Base-by-base conservation (phyloP, 1,140 invertebrate genomes). In the Batillaria attramentaria region DNA sequence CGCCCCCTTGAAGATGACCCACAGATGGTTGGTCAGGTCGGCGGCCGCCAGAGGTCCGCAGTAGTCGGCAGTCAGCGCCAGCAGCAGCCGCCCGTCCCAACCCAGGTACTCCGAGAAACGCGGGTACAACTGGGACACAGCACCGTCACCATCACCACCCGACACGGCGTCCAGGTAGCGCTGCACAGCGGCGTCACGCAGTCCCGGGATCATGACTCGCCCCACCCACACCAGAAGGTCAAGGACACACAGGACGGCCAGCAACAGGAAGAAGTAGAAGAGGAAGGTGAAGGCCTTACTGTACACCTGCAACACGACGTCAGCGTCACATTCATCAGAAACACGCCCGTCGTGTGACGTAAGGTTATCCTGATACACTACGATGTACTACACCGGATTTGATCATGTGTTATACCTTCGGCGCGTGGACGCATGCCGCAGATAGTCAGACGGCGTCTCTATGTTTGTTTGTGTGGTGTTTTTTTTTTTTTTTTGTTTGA, bases 181-280 rank as follows among this genome's bases (percentile, higher is more conserved):
- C 10, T 16, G 16, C 37, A 75, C 18, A 33, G 73, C 31, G 37
- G 20, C 35, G 73, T 75, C 73, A 13, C 39, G 20, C 35, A 75
- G 50, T 6, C 73, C 54, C 16, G 73, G 73, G 10, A 75, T 37
- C 46, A 41, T n/a, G 6, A 75, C 33, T 1, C 37, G 73, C 50
- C 20, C 20, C 35, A 54, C 37, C 54, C 57, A 75, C 35, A 42
- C n/a, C 1, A 57, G 16, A 10, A 75, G 35, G 57, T 75, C 73
- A 31, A 75, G 35, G 24, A 39, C 54, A 28, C 3, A 62, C 20
- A 75, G 50, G 5, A 75, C 1, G 73, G 57, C 35, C 54, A 75
- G 73, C 20, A 75, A n/a, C 5, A 75, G 73, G 73, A 75, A 75
- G 20, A 75, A 33, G 73, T 65, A 75, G 54, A 65, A 31, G 54